Evolutionary conservation across 2,113 vertebrate genomes (phyloP), one percentile per base, ranked within the genome.

Genomic region (Galbula dea): DNA sequence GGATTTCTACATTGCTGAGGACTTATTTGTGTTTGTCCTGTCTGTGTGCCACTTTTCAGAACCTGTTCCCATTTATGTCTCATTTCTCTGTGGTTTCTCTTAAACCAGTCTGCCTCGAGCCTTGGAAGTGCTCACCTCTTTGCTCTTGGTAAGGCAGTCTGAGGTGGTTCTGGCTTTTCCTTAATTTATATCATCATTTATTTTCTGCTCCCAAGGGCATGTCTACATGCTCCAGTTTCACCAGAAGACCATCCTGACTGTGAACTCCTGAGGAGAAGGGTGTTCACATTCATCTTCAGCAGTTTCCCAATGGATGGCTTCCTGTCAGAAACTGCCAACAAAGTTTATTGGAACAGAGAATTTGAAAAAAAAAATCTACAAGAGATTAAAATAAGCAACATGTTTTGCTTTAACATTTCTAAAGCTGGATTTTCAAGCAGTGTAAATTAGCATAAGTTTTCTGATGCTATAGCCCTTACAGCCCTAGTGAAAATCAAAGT

Each of bases 371-470:
- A 61, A 48, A 77, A 45, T 11, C 48, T 16, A 57, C 34, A 66
- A 73, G 29, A 84, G 54, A 79, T 79, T 78, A 90, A 94, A 95
- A 94, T 76, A 94, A 87, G 58, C 73, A 84, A 61, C 46, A 58
- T 23, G 30, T 63, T 86, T 90, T 84, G 48, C 71, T 94, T 92
- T 72, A 82, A 88, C 81, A 82, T 88, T 82, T 87, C 23, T 59
- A 43, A 63, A 54, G 67, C 36, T 46, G 79, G 74, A 89, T 89
- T 83, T 92, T 93, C 51, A 89, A 79, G 81, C 15, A 1, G 49
- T 79, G 32, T 83, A 89, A 90, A 62, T 76, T 84, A 89, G 34
- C 43, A 46, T 68, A 71, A 69, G 55, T 77, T 87, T 92, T 71
- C 67, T 83, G 71, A 55, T 76, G 46, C 36, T 76, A 12, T 83